Base-by-base conservation (phyloP, 1,140 invertebrate genomes). In the Brachionus asplanchnoidis region DNA sequence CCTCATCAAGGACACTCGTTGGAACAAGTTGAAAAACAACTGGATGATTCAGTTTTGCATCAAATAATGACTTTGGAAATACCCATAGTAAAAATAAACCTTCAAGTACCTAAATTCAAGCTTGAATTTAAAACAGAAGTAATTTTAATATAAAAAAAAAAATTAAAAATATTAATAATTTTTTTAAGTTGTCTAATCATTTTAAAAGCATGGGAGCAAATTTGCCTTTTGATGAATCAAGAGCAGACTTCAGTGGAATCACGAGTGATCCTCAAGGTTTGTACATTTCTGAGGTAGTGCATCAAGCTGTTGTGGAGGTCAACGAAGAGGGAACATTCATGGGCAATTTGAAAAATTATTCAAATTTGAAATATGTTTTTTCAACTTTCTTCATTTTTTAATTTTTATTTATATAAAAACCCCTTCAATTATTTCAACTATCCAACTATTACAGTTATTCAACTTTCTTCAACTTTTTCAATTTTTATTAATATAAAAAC, bases 251-350 rank as follows among this genome's bases (percentile, higher is more conserved):
- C 26, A 85, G 86, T 3, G 87, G 87, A 2, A 88, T 89, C 26
- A 50, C n/a, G 6, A 86, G 86, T 42, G 85, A 60, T 12, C 68
- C 28, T 0, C 86, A 85, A 14, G 73, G 85, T 8, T 65, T 89
- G 11, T 87, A 70, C 40, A 86, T 90, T 7, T 87, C 86, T 9
- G 83, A 88, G 28, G 88, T 91, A 9, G 85, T 91, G n/a, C 91
- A 92, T 85, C 90, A 91, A 85, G 90, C 92, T 9, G 89, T 91
- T 60, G 89, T 92, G 4, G 91, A 92, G 75, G 88, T 95, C 1
- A 88, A 89, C 84, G 90, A 91, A 85, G 87, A 88, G 82, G 90
- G 90, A 2, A 90, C 88, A n/a, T n/a, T n/a, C n/a, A n/a, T n/a
- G n/a, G n/a, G n/a, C n/a, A n/a, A n/a, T n/a, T n/a, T n/a, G n/a